Conservation (phyloP, 2,797 vertebrate species). For the Lacerta agilis region DNA sequence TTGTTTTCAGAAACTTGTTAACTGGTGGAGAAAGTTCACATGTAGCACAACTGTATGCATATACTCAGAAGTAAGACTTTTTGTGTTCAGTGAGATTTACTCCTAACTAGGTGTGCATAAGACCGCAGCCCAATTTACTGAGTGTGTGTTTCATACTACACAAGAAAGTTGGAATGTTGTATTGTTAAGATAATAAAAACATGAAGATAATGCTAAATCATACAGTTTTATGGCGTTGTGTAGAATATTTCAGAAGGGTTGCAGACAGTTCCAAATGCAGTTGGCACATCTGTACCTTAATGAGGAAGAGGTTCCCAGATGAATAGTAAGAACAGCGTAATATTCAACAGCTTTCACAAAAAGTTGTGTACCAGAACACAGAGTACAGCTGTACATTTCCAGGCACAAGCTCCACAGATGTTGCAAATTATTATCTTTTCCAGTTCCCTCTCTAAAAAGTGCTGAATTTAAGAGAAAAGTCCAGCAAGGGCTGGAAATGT, state of each 20-base stretch:
- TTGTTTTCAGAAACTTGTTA: background rate
- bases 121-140: background rate
- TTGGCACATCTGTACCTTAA: conserved; percentile 33
- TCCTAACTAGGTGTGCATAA: background rate
- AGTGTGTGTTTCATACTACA: background rate
- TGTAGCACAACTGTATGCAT: background rate
- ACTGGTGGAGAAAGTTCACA: background rate
- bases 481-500: conserved; percentile 62
- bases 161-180: background rate
- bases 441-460: conserved; percentile 61
- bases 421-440: conserved; percentile 65
- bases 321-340: conserved; percentile 43
- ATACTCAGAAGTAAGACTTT: background rate
- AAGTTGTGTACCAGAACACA: conserved; percentile 19
- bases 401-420: conserved; percentile 64
- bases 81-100: background rate
- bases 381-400: conserved; percentile 56
- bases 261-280: background rate
- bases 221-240: background rate
- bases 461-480: conserved; percentile 62
- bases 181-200: conserved; percentile 18
- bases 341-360: conserved; percentile 33
- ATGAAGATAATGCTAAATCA: conserved; percentile 12
- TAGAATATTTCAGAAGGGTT: conserved; percentile 13
- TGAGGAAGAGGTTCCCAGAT: conserved; percentile 31